phyloP scores from a whole-genome alignment of 1,140 invertebrate species.

The Drosophila ambigua region DNA sequence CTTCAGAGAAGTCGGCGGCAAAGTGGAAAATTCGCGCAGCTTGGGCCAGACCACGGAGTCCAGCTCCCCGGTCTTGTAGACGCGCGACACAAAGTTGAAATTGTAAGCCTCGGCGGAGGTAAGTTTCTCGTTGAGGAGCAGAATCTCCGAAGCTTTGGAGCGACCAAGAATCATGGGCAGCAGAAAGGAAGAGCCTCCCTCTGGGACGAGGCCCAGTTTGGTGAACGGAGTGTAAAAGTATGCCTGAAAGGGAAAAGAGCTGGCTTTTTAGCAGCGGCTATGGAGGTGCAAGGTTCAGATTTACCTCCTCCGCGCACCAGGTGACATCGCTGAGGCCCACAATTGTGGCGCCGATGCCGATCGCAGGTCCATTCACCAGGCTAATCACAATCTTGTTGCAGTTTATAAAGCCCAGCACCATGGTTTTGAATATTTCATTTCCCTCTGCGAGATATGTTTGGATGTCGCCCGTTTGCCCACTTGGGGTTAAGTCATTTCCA shows the following conservation, averaged over 20 bases:
- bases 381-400: slow-evolving; percentile 95
- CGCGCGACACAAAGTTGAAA: slow-evolving; percentile 86
- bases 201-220: slow-evolving; percentile 91
- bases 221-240: slow-evolving; percentile 95
- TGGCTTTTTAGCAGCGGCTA: neutral
- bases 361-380: slow-evolving; percentile 96
- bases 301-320: slow-evolving; percentile 91
- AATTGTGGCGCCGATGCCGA: slow-evolving; percentile 94
- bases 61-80: slow-evolving; percentile 58
- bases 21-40: slow-evolving; percentile 48
- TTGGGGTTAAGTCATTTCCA: slow-evolving; percentile 63
- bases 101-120: slow-evolving; percentile 90
- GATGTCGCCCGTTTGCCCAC: slow-evolving; percentile 24
- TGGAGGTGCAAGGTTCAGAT: neutral
- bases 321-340: slow-evolving; percentile 94
- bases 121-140: slow-evolving; percentile 92
- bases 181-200: slow-evolving; percentile 93
- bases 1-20: slow-evolving; percentile 59
- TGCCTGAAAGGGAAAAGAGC: slow-evolving; percentile 85
- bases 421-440: slow-evolving; percentile 83
- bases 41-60: slow-evolving; percentile 69
- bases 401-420: slow-evolving; percentile 92
- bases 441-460: slow-evolving; percentile 25
- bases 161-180: slow-evolving; percentile 93
- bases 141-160: slow-evolving; percentile 90